These are phyloP conservation scores for Drosophila rufa DNA, from an alignment of 1,140 invertebrate genomes.

Conservation along the genomic window DNA sequence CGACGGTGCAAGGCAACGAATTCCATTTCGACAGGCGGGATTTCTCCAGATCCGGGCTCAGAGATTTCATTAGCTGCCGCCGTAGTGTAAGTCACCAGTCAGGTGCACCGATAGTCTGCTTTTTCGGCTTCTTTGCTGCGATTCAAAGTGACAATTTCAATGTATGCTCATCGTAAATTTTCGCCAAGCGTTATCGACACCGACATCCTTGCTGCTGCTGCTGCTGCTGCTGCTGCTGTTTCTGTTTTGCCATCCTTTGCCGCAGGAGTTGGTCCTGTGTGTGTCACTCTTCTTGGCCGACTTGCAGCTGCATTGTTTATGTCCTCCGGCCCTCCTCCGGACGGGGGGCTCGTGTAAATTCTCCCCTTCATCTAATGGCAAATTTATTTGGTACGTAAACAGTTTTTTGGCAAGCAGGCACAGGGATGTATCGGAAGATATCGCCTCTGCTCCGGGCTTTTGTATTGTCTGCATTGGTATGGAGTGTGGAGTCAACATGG, in stretches of 20 bases:
- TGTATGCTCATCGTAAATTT: conserved; percentile 81
- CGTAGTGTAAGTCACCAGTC: conserved; percentile 14
- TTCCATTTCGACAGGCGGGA: conserved; percentile 42
- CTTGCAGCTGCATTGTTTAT: conserved; percentile 80
- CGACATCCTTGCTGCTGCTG: conserved; percentile 22
- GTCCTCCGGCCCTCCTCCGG: conserved; percentile 18
- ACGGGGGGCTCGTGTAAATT: conserved; percentile 55
- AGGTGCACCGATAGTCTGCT: conserved; percentile 33
- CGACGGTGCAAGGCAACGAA: conserved; percentile 20
- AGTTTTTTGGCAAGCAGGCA: conserved; percentile 47
- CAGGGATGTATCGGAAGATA: conserved; percentile 22
- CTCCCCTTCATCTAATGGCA: conserved; percentile 62
- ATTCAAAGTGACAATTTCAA: conserved; percentile 74
- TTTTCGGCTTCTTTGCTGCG: conserved; percentile 36
- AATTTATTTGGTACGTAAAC: conserved; percentile 79
- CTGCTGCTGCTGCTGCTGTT: not conserved
- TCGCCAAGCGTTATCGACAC: conserved; percentile 63
- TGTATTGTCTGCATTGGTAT: conserved; percentile 25
- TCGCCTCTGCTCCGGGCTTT: conserved; percentile 17
- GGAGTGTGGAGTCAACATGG: conserved; percentile 26
- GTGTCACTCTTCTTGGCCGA: conserved; percentile 67
- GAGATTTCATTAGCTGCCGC: conserved; percentile 42
- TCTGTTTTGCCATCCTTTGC: conserved; percentile 8
- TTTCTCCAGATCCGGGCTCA: conserved; percentile 17
- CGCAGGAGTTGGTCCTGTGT: conserved; percentile 36